These are phyloP conservation scores for Leptinotarsa undecemlineata DNA, from an alignment of 1,140 invertebrate species.

Conservation along the genomic window DNA sequence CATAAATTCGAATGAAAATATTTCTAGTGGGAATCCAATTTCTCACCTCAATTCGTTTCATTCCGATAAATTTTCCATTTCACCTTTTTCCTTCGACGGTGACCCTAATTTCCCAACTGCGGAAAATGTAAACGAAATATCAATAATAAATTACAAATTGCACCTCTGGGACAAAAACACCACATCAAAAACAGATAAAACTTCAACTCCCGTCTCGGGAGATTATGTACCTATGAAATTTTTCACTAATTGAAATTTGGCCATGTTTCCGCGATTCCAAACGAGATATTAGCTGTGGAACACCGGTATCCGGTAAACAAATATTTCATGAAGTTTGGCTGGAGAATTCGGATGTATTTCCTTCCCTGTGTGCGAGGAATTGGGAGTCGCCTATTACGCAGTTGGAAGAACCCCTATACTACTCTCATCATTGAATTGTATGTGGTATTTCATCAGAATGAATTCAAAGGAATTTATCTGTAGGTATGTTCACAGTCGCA, in stretches of 20 bases:
- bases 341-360: no score
- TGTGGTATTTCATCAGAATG: no score
- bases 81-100: not conserved
- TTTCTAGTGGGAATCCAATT: not conserved
- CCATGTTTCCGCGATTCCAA: not conserved
- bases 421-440: no score
- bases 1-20: not conserved
- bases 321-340: no score
- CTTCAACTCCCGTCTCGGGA: not conserved
- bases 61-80: not conserved
- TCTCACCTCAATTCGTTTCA: slow-evolving; percentile 1
- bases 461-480: no score
- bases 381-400: no score
- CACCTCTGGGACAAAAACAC: not conserved
- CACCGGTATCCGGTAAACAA: no score
- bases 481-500: no score
- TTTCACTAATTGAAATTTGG: not conserved
- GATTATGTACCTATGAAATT: not conserved
- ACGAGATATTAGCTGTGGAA: no score
- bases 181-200: slow-evolving; percentile 6
- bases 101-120: slow-evolving; percentile 2
- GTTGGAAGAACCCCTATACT: no score
- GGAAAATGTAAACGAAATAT: slow-evolving; percentile 1
- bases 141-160: slow-evolving; percentile 4
- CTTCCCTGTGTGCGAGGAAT: no score